Evolutionary conservation across 2,888 invertebrate genomes (phyloP), one percentile per base, ranked within the genome.

Genomic region (Amiota mariae): DNA sequence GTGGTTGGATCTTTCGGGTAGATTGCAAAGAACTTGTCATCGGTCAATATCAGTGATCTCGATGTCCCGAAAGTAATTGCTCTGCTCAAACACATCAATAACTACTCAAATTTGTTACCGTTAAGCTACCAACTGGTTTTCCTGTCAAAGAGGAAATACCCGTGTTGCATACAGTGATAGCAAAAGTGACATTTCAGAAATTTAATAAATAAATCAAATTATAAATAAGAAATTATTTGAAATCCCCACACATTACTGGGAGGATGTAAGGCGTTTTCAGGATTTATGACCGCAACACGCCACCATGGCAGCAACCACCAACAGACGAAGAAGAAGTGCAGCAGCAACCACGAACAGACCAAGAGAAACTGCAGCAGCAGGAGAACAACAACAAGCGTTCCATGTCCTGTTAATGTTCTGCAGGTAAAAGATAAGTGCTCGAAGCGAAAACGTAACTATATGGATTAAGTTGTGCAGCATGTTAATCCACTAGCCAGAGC

Each of bases 141-240:
- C 99, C 99, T 48, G 98, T 99, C 0, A 97, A 98, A 92, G 94
- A 99, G 81, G 98, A 99, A 90, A 98, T 99, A 90, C 99, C 99
- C 48, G 97, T 99, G 80, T 92, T 99, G 84, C 98, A 98, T 18
- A 98, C 98, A 20, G 97, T 99, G 64, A 97, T 98, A 66, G 99
- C 99, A 47, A 98, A 98, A 91, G 97, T 99, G 82, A 99, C 98
- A 85, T 99, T 99, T 93, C n/a, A n/a, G n/a, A n/a, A n/a, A n/a
- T n/a, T n/a, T n/a, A n/a, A n/a, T n/a, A n/a, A n/a, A n/a, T n/a
- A n/a, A n/a, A n/a, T n/a, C n/a, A n/a, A n/a, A n/a, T n/a, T n/a
- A n/a, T n/a, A n/a, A n/a, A n/a, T n/a, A n/a, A n/a, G n/a, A n/a
- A n/a, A n/a, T n/a, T n/a, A n/a, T n/a, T n/a, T n/a, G n/a, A n/a